Percentiles rank a stretch among this genome's conserved stretches.
Evolutionary conservation across 2,888 invertebrate species (phyloP).

Genomic region (Erebia palarica): DNA sequence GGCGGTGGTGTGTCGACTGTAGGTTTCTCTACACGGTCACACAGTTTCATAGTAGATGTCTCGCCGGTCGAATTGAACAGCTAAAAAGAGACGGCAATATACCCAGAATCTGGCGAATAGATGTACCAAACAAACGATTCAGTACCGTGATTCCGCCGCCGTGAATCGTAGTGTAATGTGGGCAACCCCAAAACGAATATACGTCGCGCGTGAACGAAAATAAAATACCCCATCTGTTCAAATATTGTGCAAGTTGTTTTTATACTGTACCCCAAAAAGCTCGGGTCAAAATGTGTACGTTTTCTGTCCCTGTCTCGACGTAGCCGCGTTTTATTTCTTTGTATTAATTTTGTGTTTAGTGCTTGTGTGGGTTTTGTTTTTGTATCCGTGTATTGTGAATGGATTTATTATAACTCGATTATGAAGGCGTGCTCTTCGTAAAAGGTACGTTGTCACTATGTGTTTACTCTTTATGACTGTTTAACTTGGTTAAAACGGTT

Average conservation of each 20-base stretch:
- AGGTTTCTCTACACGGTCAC: background rate
- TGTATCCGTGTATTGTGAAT: slow-evolving; percentile 68
- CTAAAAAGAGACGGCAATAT: slow-evolving; percentile 67
- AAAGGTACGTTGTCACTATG: slow-evolving; percentile 45
- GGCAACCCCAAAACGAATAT: slow-evolving; percentile 42
- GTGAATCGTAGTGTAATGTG: slow-evolving; percentile 48
- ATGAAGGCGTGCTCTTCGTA: slow-evolving; percentile 67
- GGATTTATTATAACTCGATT: slow-evolving; percentile 74
- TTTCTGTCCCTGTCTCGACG: slow-evolving; percentile 47
- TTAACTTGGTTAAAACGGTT: slow-evolving; percentile 20
- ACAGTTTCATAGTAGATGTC: slow-evolving; percentile 54
- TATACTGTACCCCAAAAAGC: slow-evolving; percentile 59
- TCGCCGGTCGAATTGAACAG: slow-evolving; percentile 41
- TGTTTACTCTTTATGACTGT: slow-evolving; percentile 9
- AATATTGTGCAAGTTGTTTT: slow-evolving; percentile 75
- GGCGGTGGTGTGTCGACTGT: background rate
- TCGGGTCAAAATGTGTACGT: slow-evolving; percentile 61
- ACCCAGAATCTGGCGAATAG: slow-evolving; percentile 41
- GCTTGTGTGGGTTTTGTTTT: slow-evolving; percentile 71
- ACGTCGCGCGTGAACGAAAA: slow-evolving; percentile 74
- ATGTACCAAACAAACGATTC: slow-evolving; percentile 61
- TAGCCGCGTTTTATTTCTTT: slow-evolving; percentile 48
- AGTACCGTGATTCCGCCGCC: slow-evolving; percentile 65
- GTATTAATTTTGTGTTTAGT: slow-evolving; percentile 71
- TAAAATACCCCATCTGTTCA: slow-evolving; percentile 76